Evolutionary conservation across 1,140 invertebrate species (phyloP).

Genomic region (Ostrea denselamellosa): DNA sequence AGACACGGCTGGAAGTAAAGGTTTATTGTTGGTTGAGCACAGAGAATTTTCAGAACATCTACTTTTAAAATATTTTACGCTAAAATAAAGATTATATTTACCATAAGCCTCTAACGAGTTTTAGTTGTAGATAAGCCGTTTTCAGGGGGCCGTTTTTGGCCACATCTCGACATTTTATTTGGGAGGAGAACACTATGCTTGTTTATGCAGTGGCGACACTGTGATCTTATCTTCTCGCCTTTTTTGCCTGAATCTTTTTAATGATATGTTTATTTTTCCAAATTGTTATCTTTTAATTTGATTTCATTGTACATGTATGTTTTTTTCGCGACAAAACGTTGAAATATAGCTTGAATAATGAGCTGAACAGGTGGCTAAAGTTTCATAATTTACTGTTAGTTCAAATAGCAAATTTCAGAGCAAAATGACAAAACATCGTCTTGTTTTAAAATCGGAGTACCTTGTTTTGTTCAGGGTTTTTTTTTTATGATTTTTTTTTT

Average conservation of each 20-base stretch:
- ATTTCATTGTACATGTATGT: neutral
- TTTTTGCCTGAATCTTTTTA: conserved; percentile 33
- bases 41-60: neutral
- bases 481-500: too few relatives aligned
- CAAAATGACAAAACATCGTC: neutral
- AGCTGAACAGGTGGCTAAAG: neutral
- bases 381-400: neutral
- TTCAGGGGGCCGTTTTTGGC: neutral
- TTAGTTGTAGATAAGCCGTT: neutral
- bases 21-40: conserved; percentile 4
- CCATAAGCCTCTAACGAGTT: conserved; percentile 32
- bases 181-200: neutral
- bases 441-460: too few relatives aligned
- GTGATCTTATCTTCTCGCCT: conserved; percentile 25
- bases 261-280: conserved; percentile 31
- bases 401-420: neutral
- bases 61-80: neutral
- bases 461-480: too few relatives aligned
- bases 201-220: conserved; percentile 18
- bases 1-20: neutral
- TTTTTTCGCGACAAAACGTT: conserved; percentile 4
- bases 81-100: conserved; percentile 32
- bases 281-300: conserved; percentile 35
- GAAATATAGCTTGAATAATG: neutral
- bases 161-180: conserved; percentile 6